Percentiles rank a stretch among this genome's conserved stretches.
Conservation (phyloP, 1,140 invertebrate species). For the Coenobita brevimanus region DNA sequence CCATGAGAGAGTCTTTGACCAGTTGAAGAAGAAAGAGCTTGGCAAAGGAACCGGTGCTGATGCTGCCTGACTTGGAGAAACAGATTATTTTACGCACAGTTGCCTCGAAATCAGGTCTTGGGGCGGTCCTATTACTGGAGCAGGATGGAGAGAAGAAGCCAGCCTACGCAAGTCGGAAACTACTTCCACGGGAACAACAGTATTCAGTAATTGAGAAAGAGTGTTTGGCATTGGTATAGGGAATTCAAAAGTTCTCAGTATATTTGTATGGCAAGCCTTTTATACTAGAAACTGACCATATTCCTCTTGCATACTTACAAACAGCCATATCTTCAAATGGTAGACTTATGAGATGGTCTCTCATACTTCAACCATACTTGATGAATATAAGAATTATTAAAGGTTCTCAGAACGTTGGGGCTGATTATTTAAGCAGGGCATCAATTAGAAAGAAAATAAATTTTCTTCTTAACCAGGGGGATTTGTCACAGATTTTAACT, state of each 20-base stretch:
- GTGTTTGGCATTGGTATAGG: slow-evolving; percentile 73
- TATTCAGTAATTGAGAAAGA: slow-evolving; percentile 75
- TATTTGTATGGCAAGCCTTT: slow-evolving; percentile 72
- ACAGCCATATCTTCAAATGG: too few species aligned
- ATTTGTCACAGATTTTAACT: too few species aligned
- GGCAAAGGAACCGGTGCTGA: slow-evolving; percentile 10
- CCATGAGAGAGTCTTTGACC: slow-evolving; percentile 3
- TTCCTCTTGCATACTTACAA: too few species aligned
- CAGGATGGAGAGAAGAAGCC: background rate
- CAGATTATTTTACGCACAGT: slow-evolving; percentile 3
- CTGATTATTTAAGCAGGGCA: slow-evolving; percentile 71
- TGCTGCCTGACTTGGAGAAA: slow-evolving; percentile 3
- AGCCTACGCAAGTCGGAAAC: slow-evolving; percentile 71
- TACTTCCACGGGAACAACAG: slow-evolving; percentile 72
- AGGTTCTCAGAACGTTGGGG: too few species aligned
- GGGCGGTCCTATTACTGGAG: slow-evolving; percentile 32
- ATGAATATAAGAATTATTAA: too few species aligned
- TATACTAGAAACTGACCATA: too few species aligned
- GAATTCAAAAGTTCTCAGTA: slow-evolving; percentile 73
- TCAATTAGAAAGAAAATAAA: too few species aligned
- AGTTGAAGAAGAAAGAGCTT: slow-evolving; percentile 3
- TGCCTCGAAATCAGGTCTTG: slow-evolving; percentile 30
- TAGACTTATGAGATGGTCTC: too few species aligned
- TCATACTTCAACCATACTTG: too few species aligned
- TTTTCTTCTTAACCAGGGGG: too few species aligned